Conservation (phyloP, 2,797 vertebrate species). For the Coluber constrictor region DNA sequence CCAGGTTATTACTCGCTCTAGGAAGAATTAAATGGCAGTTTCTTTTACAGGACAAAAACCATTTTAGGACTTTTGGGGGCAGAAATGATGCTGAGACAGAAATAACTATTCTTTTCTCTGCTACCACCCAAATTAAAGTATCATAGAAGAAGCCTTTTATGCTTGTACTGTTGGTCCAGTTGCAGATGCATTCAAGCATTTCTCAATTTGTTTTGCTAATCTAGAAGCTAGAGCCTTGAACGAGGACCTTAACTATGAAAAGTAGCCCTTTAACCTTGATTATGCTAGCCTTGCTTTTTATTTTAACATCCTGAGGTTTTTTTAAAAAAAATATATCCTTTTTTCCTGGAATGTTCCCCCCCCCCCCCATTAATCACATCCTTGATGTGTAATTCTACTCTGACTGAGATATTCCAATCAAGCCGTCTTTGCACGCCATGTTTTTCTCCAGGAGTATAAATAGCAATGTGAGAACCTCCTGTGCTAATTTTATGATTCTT, state of each 20-base stretch:
- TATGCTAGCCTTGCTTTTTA: neutral
- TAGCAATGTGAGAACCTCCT: constrained; percentile 4
- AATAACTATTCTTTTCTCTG: neutral
- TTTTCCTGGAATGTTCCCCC: neutral
- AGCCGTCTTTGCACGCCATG: neutral
- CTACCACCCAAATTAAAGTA: neutral
- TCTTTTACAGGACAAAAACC: neutral
- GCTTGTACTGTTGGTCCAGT: neutral
- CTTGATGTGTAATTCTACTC: neutral
- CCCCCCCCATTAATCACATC: neutral
- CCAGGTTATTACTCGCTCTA: neutral
- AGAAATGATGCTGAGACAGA: neutral
- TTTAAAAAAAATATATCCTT: neutral
- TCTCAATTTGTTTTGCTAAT: neutral
- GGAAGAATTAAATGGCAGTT: neutral
- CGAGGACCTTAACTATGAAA: neutral
- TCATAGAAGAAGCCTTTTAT: neutral
- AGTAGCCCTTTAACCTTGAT: neutral
- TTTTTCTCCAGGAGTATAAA: constrained; percentile 11
- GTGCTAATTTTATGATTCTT: constrained; percentile 10
- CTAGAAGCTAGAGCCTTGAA: neutral
- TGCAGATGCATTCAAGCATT: neutral
- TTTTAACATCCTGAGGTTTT: neutral
- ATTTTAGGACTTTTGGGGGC: neutral
- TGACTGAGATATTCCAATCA: neutral